These are phyloP conservation scores for Amblyornis subalaris DNA, from an alignment of 2,113 vertebrate genomes.

Conservation along the genomic window DNA sequence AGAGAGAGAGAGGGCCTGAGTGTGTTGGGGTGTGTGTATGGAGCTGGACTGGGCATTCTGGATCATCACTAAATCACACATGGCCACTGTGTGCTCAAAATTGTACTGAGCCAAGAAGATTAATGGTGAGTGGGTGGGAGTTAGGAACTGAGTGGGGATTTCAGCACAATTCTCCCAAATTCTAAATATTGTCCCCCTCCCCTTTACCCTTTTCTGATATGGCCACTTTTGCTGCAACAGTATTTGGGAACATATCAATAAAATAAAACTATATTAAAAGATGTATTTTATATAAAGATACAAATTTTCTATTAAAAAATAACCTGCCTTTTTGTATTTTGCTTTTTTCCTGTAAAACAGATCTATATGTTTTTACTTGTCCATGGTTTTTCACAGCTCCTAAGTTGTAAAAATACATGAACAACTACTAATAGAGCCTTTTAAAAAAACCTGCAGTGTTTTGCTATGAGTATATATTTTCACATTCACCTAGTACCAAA, in stretches of 20 bases:
- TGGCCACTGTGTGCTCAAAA: neutral
- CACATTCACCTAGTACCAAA: neutral
- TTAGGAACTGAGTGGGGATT: neutral
- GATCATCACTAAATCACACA: neutral
- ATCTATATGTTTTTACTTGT: neutral
- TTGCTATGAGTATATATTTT: neutral
- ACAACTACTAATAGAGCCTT: neutral
- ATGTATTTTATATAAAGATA: neutral
- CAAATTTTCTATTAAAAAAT: neutral
- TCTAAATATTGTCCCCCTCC: neutral
- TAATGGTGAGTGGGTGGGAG: neutral
- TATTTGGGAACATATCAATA: neutral
- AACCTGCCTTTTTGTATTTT: neutral
- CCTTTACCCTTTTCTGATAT: neutral
- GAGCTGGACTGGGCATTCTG: neutral
- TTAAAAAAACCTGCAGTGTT: neutral
- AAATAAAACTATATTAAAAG: neutral
- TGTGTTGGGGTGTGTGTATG: neutral
- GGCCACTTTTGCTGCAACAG: neutral
- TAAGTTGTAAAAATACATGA: neutral
- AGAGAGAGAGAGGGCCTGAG: fast-evolving
- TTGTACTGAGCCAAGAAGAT: neutral
- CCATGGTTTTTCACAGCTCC: neutral
- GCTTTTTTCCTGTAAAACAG: neutral
- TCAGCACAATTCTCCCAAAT: neutral